A percentile compares a stretch with the other conserved stretches of the same genome.
These are phyloP conservation scores for Metaphire vulgaris DNA, from an alignment of 1,140 invertebrate genomes.

Conservation along the genomic window DNA sequence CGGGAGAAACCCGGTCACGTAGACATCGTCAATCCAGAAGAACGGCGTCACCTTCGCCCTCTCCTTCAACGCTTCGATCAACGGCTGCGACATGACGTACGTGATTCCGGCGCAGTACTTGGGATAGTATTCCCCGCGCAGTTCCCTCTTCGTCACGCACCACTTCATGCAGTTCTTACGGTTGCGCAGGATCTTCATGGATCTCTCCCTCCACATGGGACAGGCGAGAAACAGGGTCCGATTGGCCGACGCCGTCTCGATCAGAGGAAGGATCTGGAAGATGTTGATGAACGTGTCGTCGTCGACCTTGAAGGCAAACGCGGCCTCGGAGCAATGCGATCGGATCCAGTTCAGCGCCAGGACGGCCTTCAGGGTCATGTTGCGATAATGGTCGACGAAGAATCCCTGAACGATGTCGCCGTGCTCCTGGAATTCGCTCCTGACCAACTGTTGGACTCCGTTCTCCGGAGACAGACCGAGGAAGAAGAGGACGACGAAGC, in stretches of 20 bases:
- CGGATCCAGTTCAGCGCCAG: slow-evolving; percentile 73
- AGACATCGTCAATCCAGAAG: slow-evolving; percentile 53
- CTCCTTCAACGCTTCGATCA: slow-evolving; percentile 43
- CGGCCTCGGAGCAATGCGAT: slow-evolving; percentile 60
- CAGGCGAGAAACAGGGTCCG: background rate
- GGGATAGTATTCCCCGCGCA: slow-evolving; percentile 49
- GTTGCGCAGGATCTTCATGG: slow-evolving; percentile 15
- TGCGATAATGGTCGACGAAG: slow-evolving; percentile 69
- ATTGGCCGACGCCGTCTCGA: slow-evolving; percentile 27
- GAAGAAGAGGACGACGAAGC: slow-evolving; percentile 61
- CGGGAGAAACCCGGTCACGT: slow-evolving; percentile 47
- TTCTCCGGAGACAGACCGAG: slow-evolving; percentile 55
- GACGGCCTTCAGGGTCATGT: slow-evolving; percentile 77
- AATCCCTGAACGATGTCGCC: slow-evolving; percentile 69
- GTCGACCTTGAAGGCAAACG: slow-evolving; percentile 53
- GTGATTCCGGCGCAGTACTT: slow-evolving; percentile 53
- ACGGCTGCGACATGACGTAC: slow-evolving; percentile 49
- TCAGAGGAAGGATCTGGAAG: slow-evolving; percentile 25
- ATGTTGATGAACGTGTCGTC: slow-evolving; percentile 55
- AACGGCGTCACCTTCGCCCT: slow-evolving; percentile 40
- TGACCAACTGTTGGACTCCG: slow-evolving; percentile 52
- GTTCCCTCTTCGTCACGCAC: slow-evolving; percentile 49
- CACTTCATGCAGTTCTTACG: slow-evolving; percentile 42
- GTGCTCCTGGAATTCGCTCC: slow-evolving; percentile 58
- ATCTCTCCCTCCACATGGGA: background rate